Base-by-base conservation (phyloP, 1,140 invertebrate species). In the Bombus confusus region DNA sequence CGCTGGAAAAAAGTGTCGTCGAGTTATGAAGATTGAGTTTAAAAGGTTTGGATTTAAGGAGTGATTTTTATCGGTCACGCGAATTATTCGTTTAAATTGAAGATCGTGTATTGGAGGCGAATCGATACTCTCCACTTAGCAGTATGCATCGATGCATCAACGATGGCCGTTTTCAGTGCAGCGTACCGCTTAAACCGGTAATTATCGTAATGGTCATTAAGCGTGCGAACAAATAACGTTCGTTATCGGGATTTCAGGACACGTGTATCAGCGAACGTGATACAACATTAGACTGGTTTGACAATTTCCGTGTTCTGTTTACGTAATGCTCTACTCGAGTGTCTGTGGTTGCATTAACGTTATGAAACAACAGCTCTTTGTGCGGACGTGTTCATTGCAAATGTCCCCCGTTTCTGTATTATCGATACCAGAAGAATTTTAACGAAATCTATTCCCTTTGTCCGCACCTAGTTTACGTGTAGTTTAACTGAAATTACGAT, bases 211-310 rank as follows among this genome's bases (percentile, higher is more conserved):
- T 85, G 84, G 80, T 80, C 66, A 78, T 78, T 81, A 79, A 77
- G 76, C 80, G 66, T 22, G 76, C 84, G 80, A 88, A 77, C 85
- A 89, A 89, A 89, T 89, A 88, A 86, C 75, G 87, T 86, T 86
- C 77, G 88, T 89, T 89, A 88, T 78, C 88, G 71, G 68, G 83
- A 86, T 86, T 89, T 82, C 85, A 77, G 43, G 87, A 71, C 85
- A 77, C 84, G 80, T 77, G 85, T 86, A 80, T 81, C 88, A 64
- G 68, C 59, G 68, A 75, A 78, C 75, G 79, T 83, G 76, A 86
- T 77, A 75, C 72, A 81, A 88, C 79, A 80, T 88, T 88, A 86
- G 88, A 62, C 59, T n/a, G 69, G 77, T 41, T 71, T 80, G 77
- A 80, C 77, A 85, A 80, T 85, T 73, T 80, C 83, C 41, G 69